Evolutionary conservation across 2,888 invertebrate genomes (phyloP).

Genomic region (Parnassius apollo): DNA sequence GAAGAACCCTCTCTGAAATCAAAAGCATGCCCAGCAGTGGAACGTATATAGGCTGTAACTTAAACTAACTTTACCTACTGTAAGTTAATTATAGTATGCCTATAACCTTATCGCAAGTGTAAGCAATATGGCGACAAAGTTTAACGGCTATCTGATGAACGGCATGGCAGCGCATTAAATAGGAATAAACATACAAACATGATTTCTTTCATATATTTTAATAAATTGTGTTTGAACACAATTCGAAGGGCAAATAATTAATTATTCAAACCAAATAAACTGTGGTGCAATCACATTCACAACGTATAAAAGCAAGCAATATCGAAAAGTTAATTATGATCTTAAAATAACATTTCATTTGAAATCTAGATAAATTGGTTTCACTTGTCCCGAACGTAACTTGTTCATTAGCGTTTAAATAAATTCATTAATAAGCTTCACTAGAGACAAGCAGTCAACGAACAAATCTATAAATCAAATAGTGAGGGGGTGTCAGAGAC

Average conservation of each 20-base stretch:
- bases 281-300: conserved; percentile 2
- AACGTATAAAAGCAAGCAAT: conserved; percentile 13
- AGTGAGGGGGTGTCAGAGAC: conserved; percentile 78
- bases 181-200: no score
- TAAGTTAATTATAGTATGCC: no score
- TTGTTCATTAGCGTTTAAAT: conserved; percentile 80
- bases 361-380: conserved; percentile 69
- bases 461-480: conserved; percentile 79
- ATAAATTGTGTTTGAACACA: neutral
- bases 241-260: neutral
- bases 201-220: no score
- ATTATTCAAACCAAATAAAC: conserved; percentile 13
- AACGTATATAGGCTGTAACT: no score
- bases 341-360: conserved; percentile 64
- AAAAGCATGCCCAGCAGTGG: no score
- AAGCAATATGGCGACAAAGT: no score
- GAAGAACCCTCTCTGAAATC: no score
- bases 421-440: conserved; percentile 78
- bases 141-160: no score
- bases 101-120: no score
- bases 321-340: conserved; percentile 48
- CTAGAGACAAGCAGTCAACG: conserved; percentile 74
- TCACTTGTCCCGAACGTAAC: conserved; percentile 74
- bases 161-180: no score
- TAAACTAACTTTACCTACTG: no score